Evolutionary conservation across 2,797 vertebrate genomes (phyloP).

Genomic region (Darevskia nairensis): DNA sequence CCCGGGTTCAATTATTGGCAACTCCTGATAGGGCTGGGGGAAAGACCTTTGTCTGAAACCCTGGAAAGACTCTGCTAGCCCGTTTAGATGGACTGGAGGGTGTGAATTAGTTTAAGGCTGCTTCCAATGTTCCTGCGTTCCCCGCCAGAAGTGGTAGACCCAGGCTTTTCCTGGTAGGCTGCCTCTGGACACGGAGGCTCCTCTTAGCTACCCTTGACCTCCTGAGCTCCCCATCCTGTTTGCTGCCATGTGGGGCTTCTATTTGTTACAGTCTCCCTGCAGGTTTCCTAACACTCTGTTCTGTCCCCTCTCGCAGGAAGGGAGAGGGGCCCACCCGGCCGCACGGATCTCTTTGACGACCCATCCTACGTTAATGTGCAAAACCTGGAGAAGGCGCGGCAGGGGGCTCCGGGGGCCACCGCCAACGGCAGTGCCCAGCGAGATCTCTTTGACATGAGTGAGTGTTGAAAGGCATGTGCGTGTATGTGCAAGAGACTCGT

Average conservation of each 20-base stretch:
- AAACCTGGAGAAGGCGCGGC: slow-evolving; percentile 87
- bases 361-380: slow-evolving; percentile 96
- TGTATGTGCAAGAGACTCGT: rapidly evolving
- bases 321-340: slow-evolving; percentile 54
- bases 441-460: slow-evolving; percentile 98
- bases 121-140: no score
- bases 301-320: slow-evolving; percentile 57
- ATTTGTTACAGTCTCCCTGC: background rate
- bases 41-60: no score
- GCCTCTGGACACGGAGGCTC: background rate
- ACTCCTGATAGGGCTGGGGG: no score
- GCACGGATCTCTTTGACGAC: slow-evolving; percentile 89
- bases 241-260: no score
- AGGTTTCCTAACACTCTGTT: background rate
- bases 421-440: slow-evolving; percentile 85
- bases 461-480: slow-evolving; percentile 63
- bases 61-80: no score
- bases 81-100: no score
- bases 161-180: background rate
- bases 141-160: background rate
- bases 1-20: no score
- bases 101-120: no score
- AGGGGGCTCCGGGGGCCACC: slow-evolving; percentile 48
- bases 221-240: no score
- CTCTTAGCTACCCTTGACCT: background rate